These are phyloP conservation scores for Cepaea nemoralis DNA, from an alignment of 1,140 invertebrate species.

Conservation along the genomic window DNA sequence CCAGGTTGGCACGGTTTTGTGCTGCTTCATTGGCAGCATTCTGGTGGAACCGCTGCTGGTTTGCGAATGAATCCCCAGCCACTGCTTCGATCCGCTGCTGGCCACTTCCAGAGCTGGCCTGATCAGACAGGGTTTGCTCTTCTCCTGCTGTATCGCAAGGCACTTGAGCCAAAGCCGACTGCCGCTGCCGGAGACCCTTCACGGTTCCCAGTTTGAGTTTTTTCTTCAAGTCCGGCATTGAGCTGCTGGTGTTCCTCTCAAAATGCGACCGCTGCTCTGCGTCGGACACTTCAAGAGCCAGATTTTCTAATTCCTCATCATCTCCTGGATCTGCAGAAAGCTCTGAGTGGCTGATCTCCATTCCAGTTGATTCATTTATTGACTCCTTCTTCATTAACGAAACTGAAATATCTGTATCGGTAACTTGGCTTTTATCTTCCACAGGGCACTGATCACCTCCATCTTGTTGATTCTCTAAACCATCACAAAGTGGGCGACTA, in stretches of 20 bases:
- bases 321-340: constrained; percentile 5
- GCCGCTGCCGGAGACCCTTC: constrained; percentile 34
- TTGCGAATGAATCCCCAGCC: constrained; percentile 11
- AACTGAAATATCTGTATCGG: not conserved
- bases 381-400: constrained; percentile 12
- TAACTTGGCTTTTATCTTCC: constrained; percentile 7
- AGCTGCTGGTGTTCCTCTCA: constrained; percentile 27
- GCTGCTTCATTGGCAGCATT: not conserved
- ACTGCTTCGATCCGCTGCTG: constrained; percentile 35
- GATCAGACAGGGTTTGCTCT: not conserved
- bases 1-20: not conserved
- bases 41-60: too few species aligned
- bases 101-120: too few species aligned
- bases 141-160: not conserved
- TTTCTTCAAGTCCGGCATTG: constrained; percentile 21
- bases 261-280: constrained; percentile 21
- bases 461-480: not conserved
- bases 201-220: not conserved
- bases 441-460: not conserved
- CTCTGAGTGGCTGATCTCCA: constrained; percentile 7
- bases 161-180: constrained; percentile 24
- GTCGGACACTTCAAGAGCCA: constrained; percentile 5
- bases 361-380: not conserved
- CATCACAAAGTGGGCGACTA: too few species aligned
- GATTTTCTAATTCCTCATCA: not conserved